Base-by-base conservation (phyloP, 2,113 vertebrate genomes). In the Neotragus pygmaeus region DNA sequence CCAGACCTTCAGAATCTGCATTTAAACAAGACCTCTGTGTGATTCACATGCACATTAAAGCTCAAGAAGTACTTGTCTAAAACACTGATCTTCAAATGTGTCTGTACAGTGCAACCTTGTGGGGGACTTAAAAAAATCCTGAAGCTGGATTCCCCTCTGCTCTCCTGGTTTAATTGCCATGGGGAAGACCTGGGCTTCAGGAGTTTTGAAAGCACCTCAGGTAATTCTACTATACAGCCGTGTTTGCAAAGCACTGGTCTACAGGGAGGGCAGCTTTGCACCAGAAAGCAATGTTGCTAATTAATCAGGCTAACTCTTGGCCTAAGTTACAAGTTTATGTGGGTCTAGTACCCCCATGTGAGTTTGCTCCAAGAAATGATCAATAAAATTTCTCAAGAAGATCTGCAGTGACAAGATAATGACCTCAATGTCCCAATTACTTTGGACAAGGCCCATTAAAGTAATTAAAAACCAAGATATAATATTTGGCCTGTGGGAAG, bases 401-500 rank as follows among this genome's bases (percentile, higher is more conserved):
- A 92, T 90, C 93, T 97, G 96, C 98, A 2, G 0, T 97, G 90
- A 95, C 91, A 97, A 96, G 96, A 98, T 98, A 98, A 98, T 98
- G 91, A 93, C 92, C 90, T 96, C 97, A 96, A 47, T 94, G 47
- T 49, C 87, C 43, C 0, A 10, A 95, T 98, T 96, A 97, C 62
- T 92, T 84, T 78, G 75, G 85, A 97, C 57, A 53, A 97, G 83
- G 62, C 33, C 60, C 25, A 94, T 91, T 85, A 98, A 98, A 98
- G 95, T 96, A 98, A 98, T 98, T 98, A 98, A 98, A 98, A 98
- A 95, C 9, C 6, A 84, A 91, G 70, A 92, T 96, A 70, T 89
- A 95, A 89, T 97, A 96, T 98, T 98, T 78, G 39, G 77, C 89
- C 81, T 82, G 64, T 66, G 33, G 91, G 75, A 92, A 89, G 94